A percentile compares a stretch with the other conserved stretches of the same genome.
Evolutionary conservation across 37 sponge, comb jelly and placozoan species (phyloP).

Genomic region (Ianthella basta): DNA sequence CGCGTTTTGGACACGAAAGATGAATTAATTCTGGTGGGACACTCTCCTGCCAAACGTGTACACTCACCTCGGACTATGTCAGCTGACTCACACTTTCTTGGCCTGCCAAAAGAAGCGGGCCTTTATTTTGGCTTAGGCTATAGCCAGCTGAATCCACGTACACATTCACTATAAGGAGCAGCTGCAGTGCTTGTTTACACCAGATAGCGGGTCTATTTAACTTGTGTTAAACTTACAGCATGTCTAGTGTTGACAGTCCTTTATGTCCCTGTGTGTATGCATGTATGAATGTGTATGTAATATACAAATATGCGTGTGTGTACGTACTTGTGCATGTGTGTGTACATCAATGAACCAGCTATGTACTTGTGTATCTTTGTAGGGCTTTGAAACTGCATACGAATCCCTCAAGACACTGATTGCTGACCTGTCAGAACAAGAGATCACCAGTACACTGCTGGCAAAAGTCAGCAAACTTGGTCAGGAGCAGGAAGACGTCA

Average conservation of each 20-base stretch:
- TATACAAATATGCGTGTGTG: no score
- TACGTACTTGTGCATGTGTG: no score
- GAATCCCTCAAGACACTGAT: neutral
- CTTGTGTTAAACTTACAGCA: no score
- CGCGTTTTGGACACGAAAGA: slow-evolving; percentile 74
- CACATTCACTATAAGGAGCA: no score
- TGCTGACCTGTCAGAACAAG: neutral
- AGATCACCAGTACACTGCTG: neutral
- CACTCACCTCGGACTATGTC: neutral
- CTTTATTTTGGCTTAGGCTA: no score
- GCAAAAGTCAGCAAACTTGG: slow-evolving; percentile 65
- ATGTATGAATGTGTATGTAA: no score
- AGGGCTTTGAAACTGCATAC: slow-evolving; percentile 2
- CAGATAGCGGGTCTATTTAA: no score
- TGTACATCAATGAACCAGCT: no score
- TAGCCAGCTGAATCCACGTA: no score
- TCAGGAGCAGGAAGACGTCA: slow-evolving; percentile 86
- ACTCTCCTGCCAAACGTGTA: neutral
- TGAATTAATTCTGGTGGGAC: slow-evolving; percentile 73
- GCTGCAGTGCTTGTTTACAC: no score
- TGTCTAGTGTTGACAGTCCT: no score
- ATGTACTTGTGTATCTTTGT: neutral
- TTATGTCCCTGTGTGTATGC: no score
- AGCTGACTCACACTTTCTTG: neutral
- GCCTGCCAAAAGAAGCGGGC: neutral